A percentile compares a stretch with the other conserved stretches of the same genome.
Evolutionary conservation across 2,888 invertebrate species (phyloP).

Genomic region (Eupithecia subumbrata): DNA sequence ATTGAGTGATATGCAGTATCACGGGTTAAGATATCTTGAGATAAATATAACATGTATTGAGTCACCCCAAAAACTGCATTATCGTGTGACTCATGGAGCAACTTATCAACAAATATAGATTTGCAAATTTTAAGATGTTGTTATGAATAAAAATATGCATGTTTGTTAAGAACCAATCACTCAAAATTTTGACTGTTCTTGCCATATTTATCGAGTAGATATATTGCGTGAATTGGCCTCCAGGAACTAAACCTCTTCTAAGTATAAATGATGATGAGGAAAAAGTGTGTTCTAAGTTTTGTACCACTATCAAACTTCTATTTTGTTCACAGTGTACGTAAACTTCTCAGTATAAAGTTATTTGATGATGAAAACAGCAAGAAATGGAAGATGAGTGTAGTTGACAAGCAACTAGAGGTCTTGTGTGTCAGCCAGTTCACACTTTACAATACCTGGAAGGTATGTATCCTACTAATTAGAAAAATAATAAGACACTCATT

Average conservation of each 20-base stretch:
- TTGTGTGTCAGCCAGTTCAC: conserved; percentile 94
- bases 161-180: no score
- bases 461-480: conserved; percentile 45
- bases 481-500: background rate
- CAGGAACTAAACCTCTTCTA: background rate
- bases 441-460: conserved; percentile 90
- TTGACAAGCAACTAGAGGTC: conserved; percentile 88
- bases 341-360: conserved; percentile 91
- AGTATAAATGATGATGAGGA: background rate
- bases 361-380: conserved; percentile 91
- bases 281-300: background rate
- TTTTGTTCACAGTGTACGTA: conserved; percentile 85
- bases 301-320: background rate
- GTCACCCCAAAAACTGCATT: no score
- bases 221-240: no score
- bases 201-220: no score
- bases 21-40: no score
- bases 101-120: no score
- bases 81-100: no score
- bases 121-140: no score
- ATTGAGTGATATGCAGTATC: no score
- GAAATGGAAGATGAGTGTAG: conserved; percentile 91
- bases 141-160: no score
- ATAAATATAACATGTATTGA: no score
- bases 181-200: no score